Conservation (phyloP, 2,888 invertebrate species). For the Rhingia campestris region DNA sequence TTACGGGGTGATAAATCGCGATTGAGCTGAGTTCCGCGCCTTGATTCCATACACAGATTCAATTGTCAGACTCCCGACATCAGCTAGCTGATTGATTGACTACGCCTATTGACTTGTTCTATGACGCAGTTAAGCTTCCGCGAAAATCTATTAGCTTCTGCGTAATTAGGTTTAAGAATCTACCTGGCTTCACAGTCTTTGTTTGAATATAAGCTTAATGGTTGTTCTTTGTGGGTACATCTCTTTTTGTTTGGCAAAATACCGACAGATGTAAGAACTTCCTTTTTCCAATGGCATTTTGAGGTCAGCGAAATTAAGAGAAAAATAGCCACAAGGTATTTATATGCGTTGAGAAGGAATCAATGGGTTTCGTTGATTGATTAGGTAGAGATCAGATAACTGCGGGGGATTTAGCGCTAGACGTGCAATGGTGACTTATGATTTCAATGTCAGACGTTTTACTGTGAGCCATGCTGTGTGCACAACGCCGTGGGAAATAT, state of each 20-base stretch:
- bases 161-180: conserved; percentile 26
- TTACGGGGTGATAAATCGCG: conserved; percentile 46
- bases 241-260: conserved; percentile 8
- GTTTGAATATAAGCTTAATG: conserved; percentile 12
- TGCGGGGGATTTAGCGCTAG: not conserved
- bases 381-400: not conserved
- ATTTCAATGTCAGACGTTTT: conserved; percentile 22
- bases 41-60: conserved; percentile 55
- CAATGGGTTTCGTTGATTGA: conserved; percentile 9
- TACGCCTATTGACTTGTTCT: conserved; percentile 58
- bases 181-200: conserved; percentile 19
- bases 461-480: not conserved
- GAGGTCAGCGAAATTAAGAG: conserved; percentile 4
- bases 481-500: not conserved
- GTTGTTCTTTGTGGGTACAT: conserved; percentile 17
- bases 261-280: not conserved
- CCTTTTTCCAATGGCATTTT: not conserved
- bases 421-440: conserved; percentile 9
- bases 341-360: conserved; percentile 6
- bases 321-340: not conserved
- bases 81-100: conserved; percentile 60
- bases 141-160: conserved; percentile 40
- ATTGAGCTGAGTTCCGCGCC: conserved; percentile 58
- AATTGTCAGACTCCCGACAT: conserved; percentile 43
- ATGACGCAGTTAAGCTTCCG: conserved; percentile 63